A percentile compares a stretch with the other conserved stretches of the same genome.
Conservation (phyloP, 2,888 invertebrate genomes). For the Gasteruption jaculator region DNA sequence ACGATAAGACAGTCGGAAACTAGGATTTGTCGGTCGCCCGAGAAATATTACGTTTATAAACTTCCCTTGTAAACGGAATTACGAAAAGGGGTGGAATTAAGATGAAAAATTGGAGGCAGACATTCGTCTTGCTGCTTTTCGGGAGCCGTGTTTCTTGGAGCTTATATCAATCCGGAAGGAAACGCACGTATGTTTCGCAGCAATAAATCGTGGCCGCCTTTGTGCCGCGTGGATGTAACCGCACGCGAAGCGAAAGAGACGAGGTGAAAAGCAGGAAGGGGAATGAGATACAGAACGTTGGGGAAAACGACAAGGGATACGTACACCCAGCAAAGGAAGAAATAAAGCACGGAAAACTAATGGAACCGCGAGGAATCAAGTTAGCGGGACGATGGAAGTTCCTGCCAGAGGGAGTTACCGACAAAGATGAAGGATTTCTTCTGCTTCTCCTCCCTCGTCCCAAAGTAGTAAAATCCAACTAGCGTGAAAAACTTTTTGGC, state of each 20-base stretch:
- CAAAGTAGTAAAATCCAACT: no score
- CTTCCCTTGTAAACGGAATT: no score
- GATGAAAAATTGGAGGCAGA: no score
- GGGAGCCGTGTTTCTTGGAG: background rate
- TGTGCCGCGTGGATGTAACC: constrained; percentile 9
- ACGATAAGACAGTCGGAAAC: no score
- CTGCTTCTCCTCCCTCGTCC: no score
- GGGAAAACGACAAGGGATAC: constrained; percentile 1
- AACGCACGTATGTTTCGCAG: constrained; percentile 5
- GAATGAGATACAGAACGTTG: constrained; percentile 3
- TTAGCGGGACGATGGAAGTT: constrained; percentile 18
- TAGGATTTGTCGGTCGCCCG: no score
- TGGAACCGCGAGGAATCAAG: constrained; percentile 21
- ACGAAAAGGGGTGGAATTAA: no score
- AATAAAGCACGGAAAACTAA: constrained; percentile 14
- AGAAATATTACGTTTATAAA: no score
- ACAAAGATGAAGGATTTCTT: no score
- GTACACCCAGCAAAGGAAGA: constrained; percentile 9
- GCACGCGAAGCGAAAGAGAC: constrained; percentile 11
- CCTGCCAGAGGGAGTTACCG: constrained; percentile 8
- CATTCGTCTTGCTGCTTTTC: no score
- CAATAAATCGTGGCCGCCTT: constrained; percentile 11
- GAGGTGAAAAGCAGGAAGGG: background rate
- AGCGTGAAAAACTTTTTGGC: no score
- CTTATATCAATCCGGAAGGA: constrained; percentile 5